Percentiles rank a stretch among this genome's conserved stretches.
phyloP scores from a whole-genome alignment of 2,888 invertebrate species.

The Leptinotarsa rubiginosa region DNA sequence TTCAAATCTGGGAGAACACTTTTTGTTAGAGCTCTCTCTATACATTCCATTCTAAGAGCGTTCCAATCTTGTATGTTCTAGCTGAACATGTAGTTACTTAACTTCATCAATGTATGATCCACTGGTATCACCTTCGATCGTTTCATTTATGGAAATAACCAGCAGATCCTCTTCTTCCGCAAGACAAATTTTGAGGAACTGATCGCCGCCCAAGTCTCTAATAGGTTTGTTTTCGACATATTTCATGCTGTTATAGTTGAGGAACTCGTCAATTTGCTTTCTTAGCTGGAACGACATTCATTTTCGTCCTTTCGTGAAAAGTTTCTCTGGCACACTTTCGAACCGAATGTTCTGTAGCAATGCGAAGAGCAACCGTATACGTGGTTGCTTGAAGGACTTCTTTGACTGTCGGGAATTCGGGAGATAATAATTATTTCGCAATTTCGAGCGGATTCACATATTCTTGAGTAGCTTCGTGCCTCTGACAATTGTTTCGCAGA shows the following conservation, averaged over 20 bases:
- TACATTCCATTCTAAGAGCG: constrained; percentile 85
- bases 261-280: constrained; percentile 96
- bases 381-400: constrained; percentile 91
- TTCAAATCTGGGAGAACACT: constrained; percentile 91
- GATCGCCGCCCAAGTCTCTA: too few relatives aligned
- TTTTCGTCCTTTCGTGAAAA: constrained; percentile 87
- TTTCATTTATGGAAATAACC: constrained; percentile 79
- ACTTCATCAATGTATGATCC: constrained; percentile 88
- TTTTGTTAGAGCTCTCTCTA: constrained; percentile 87
- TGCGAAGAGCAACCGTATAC: constrained; percentile 94
- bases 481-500: constrained; percentile 92
- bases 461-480: constrained; percentile 95
- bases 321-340: constrained; percentile 87
- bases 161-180: constrained; percentile 82
- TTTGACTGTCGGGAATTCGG: constrained; percentile 77
- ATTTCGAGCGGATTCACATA: constrained; percentile 84
- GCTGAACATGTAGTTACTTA: constrained; percentile 69
- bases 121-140: constrained; percentile 82
- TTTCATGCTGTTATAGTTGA: constrained; percentile 86
- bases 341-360: constrained; percentile 91
- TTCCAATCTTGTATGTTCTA: constrained; percentile 97
- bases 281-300: constrained; percentile 86
- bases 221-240: constrained; percentile 81
- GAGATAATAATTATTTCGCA: constrained; percentile 81
- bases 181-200: background rate